phyloP scores from a whole-genome alignment of 2,888 invertebrate species.

The Drosophila picticornis region DNA sequence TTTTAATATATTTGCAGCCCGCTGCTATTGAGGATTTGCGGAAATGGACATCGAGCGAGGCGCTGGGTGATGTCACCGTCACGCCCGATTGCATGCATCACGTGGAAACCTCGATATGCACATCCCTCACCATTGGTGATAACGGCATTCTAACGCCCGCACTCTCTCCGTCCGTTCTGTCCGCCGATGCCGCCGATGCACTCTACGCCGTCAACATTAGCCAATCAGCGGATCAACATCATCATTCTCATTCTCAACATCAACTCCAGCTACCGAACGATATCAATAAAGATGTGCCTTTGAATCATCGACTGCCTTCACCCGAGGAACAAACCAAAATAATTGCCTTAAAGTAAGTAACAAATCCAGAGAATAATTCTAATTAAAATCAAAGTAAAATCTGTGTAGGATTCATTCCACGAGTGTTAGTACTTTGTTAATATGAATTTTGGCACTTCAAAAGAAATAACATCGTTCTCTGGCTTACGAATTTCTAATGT shows the following conservation, averaged over 20 bases:
- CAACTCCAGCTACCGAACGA: constrained; percentile 83
- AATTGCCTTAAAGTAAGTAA: constrained; percentile 92
- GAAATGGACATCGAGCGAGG: constrained; percentile 91
- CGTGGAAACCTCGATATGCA: constrained; percentile 86
- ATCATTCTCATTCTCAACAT: constrained; percentile 46
- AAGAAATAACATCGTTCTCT: background rate
- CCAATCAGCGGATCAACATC: constrained; percentile 74
- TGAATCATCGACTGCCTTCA: constrained; percentile 94
- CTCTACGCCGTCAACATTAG: constrained; percentile 83
- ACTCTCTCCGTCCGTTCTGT: constrained; percentile 85
- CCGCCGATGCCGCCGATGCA: constrained; percentile 84
- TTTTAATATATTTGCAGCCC: constrained; percentile 87
- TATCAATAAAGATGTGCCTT: constrained; percentile 87
- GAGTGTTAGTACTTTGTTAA: background rate
- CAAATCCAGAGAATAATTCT: background rate
- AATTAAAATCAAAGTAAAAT: background rate
- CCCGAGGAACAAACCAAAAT: constrained; percentile 94
- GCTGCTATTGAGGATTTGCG: constrained; percentile 92
- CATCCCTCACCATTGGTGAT: constrained; percentile 83
- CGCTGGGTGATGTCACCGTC: constrained; percentile 92
- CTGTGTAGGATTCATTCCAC: background rate
- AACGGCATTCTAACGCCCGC: constrained; percentile 84
- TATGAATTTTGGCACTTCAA: accelerated
- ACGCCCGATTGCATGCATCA: constrained; percentile 92
- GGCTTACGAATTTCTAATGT: background rate